Percentiles rank a stretch among this genome's conserved stretches.
phyloP scores from a whole-genome alignment of 2,113 vertebrate genomes.

The Clarias macrocephalus region DNA sequence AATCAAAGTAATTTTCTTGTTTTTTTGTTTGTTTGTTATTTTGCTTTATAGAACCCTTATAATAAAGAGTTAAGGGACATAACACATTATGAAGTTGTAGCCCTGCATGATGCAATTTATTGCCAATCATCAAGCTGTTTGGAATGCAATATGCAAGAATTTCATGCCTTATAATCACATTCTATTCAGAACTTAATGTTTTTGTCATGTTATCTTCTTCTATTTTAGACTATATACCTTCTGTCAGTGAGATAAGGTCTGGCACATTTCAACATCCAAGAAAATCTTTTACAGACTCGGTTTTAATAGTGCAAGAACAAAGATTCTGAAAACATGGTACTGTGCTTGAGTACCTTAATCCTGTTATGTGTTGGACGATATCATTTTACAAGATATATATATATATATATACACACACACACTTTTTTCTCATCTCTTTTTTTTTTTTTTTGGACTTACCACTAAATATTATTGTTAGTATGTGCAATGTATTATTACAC shows the following conservation, averaged over 20 bases:
- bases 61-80: conserved; percentile 31
- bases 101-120: conserved; percentile 38
- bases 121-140: conserved; percentile 13
- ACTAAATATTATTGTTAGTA: conserved; percentile 29
- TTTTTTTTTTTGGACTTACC: neutral
- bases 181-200: neutral
- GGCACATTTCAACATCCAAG: neutral
- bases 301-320: conserved; percentile 23
- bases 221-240: neutral
- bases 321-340: conserved; percentile 22
- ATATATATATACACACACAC: too few species aligned
- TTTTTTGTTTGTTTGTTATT: conserved; percentile 1
- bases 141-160: conserved; percentile 43
- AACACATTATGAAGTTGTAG: conserved; percentile 24
- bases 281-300: neutral
- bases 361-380: neutral
- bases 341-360: neutral
- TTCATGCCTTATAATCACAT: conserved; percentile 34
- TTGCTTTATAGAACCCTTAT: conserved; percentile 26
- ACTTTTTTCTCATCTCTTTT: too few species aligned
- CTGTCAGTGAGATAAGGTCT: neutral
- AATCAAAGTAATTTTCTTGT: neutral
- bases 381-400: neutral
- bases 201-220: neutral
- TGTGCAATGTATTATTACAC: conserved; percentile 40